Conservation (phyloP, 2,113 vertebrate genomes). For the Bagarius yarrelli region DNA sequence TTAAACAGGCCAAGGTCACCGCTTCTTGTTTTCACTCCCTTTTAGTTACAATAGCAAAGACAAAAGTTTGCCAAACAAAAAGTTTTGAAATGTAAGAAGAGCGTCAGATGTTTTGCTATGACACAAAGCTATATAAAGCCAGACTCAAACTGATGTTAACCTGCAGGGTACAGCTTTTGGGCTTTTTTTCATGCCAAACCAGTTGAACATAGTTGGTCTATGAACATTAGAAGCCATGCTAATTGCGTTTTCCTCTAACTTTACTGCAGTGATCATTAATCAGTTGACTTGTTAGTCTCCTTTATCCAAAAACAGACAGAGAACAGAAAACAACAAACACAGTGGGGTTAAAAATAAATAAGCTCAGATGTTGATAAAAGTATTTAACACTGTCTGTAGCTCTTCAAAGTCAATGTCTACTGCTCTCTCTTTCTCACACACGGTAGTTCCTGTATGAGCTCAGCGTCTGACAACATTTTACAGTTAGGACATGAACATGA, state of each 20-base stretch:
- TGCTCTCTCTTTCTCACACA: not conserved
- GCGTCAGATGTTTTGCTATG: too few species aligned
- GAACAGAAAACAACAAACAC: not conserved
- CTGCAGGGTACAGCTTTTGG: not conserved
- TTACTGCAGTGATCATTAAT: not conserved
- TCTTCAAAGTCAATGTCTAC: constrained; percentile 48
- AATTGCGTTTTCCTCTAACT: not conserved
- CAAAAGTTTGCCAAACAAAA: not conserved
- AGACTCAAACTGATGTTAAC: not conserved
- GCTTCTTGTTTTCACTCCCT: not conserved
- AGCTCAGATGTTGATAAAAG: constrained; percentile 56
- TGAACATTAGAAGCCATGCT: not conserved
- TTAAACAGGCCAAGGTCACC: not conserved
- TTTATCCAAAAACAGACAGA: not conserved
- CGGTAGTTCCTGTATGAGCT: constrained; percentile 55
- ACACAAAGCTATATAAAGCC: not conserved
- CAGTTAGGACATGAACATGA: constrained; percentile 30
- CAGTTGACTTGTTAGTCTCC: not conserved
- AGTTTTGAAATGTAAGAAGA: not conserved
- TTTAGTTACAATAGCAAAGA: not conserved
- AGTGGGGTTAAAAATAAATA: constrained; percentile 22
- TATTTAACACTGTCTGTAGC: constrained; percentile 52
- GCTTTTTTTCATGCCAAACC: not conserved
- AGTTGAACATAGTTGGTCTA: too few species aligned
- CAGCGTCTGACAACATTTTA: constrained; percentile 23